Evolutionary conservation across 2,797 vertebrate genomes (phyloP).

Genomic region (Selene dorsalis): DNA sequence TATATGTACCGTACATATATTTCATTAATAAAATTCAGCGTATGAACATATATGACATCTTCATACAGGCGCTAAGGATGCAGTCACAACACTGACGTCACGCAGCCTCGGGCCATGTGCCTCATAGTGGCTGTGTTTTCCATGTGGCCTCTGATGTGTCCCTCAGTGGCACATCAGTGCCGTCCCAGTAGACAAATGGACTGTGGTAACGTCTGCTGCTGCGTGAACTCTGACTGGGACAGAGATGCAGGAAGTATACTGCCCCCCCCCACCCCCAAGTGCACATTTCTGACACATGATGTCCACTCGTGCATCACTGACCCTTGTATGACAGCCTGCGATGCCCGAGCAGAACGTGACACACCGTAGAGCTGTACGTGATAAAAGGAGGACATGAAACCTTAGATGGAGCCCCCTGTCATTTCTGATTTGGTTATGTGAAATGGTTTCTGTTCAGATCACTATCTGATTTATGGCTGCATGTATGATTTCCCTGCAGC

Average conservation of each 20-base stretch:
- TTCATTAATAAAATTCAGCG: too few relatives aligned
- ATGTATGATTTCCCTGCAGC: conserved; percentile 20
- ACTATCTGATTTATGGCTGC: background rate
- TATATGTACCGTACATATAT: too few relatives aligned
- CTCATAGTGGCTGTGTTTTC: conserved; percentile 50
- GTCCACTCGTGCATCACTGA: conserved; percentile 31
- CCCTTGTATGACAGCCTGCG: conserved; percentile 14
- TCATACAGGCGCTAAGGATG: background rate
- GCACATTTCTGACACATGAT: conserved; percentile 39
- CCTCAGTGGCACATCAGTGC: conserved; percentile 66
- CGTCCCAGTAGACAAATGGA: conserved; percentile 74
- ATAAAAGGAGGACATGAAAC: background rate
- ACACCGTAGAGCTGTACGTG: conserved; percentile 10
- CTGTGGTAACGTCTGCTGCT: conserved; percentile 51
- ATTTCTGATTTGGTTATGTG: conserved; percentile 35
- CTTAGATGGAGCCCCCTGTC: background rate
- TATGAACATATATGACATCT: too few relatives aligned
- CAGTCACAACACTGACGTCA: conserved; percentile 31
- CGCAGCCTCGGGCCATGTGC: conserved; percentile 19
- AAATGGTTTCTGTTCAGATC: conserved; percentile 22
- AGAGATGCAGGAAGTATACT: conserved; percentile 18
- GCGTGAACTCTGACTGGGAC: conserved; percentile 43
- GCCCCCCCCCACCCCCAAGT: background rate
- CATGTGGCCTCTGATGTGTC: conserved; percentile 26
- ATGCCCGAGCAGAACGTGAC: background rate